Evolutionary conservation across 92 coral and sea anemone genomes (phyloP).

Genomic region (Epizoanthus scotinus): DNA sequence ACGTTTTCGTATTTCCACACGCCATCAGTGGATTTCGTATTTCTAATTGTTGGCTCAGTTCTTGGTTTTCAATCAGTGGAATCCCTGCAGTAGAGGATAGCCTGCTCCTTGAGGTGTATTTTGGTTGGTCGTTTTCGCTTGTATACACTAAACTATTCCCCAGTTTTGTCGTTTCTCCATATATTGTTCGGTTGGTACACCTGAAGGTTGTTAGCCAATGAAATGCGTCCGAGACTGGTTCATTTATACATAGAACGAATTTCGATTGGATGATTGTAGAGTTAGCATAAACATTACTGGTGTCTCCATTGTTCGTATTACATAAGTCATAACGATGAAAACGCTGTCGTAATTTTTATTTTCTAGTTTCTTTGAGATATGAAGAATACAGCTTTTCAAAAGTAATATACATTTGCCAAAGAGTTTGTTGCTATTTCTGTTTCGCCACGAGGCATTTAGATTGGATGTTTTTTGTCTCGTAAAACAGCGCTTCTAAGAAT

Average conservation of each 20-base stretch:
- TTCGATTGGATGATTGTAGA: conserved; percentile 12
- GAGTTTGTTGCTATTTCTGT: neutral
- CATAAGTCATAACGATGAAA: neutral
- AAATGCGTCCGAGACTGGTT: conserved; percentile 9
- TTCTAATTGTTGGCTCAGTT: neutral
- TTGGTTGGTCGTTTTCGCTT: neutral
- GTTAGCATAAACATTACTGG: conserved; percentile 38
- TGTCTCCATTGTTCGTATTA: neutral
- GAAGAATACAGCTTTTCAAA: neutral
- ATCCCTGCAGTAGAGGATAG: neutral
- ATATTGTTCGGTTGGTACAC: neutral
- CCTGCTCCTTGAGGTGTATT: neutral
- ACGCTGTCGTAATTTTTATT: neutral
- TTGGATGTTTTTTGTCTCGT: neutral
- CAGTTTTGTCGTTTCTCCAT: neutral
- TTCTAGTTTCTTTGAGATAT: neutral
- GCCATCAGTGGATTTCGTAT: conserved; percentile 23
- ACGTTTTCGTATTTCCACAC: conserved; percentile 39
- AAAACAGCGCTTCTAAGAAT: neutral
- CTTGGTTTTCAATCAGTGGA: neutral
- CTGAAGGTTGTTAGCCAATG: neutral
- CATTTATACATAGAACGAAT: neutral
- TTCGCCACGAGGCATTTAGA: neutral
- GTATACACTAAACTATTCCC: conserved; percentile 1
- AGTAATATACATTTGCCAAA: neutral